These are phyloP conservation scores for Gymnocephalus cernua DNA, from an alignment of 2,113 vertebrate genomes.

Conservation along the genomic window DNA sequence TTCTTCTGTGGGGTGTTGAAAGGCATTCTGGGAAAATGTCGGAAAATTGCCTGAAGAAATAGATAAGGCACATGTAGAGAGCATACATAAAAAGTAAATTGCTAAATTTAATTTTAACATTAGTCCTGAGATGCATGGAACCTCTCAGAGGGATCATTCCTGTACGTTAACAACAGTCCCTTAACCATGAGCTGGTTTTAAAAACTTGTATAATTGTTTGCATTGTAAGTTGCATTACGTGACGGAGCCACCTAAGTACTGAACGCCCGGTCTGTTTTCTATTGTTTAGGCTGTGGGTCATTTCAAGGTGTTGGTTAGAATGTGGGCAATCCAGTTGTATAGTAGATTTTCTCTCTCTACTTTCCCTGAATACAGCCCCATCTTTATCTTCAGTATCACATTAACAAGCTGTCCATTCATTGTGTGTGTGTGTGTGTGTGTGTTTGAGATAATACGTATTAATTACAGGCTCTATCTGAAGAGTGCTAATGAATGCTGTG, in stretches of 20 bases:
- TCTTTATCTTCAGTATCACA: conserved; percentile 76
- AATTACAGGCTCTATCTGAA: conserved; percentile 80
- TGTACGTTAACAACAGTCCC: neutral
- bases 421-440: conserved; percentile 38
- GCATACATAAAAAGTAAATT: neutral
- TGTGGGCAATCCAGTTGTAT: conserved; percentile 56
- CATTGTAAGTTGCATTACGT: neutral
- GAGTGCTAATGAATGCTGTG: conserved; percentile 80
- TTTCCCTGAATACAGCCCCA: conserved; percentile 63
- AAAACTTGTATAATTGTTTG: conserved; percentile 11
- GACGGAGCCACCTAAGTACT: conserved; percentile 28
- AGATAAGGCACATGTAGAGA: neutral
- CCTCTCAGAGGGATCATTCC: neutral
- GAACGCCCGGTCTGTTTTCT: conserved; percentile 42
- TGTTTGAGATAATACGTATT: conserved; percentile 80
- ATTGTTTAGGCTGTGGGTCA: conserved; percentile 64
- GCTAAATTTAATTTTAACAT: neutral
- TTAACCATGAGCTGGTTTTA: neutral
- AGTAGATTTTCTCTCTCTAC: conserved; percentile 67
- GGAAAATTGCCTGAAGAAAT: neutral
- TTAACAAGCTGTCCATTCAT: conserved; percentile 77
- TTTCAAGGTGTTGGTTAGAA: conserved; percentile 77
- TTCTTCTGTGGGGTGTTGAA: neutral
- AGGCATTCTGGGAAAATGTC: neutral
- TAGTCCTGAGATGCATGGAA: neutral